phyloP scores from a whole-genome alignment of 2,797 vertebrate species.

The Emys orbicularis region DNA sequence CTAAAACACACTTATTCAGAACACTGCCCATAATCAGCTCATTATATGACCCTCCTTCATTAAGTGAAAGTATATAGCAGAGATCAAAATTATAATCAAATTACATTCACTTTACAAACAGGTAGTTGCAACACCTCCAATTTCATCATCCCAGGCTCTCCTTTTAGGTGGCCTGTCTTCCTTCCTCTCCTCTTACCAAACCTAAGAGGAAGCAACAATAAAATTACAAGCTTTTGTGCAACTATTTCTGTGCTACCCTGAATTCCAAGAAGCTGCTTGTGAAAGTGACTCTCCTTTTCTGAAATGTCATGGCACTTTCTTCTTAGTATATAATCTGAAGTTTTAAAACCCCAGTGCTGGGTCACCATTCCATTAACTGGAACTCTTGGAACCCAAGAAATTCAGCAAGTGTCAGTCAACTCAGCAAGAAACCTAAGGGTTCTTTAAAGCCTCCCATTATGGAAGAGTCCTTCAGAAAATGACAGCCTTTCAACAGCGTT shows the following conservation, averaged over 20 bases:
- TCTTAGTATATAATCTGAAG: accelerated
- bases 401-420: neutral
- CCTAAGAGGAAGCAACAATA: neutral
- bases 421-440: neutral
- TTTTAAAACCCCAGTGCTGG: accelerated
- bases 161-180: neutral
- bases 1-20: neutral
- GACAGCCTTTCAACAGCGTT: neutral
- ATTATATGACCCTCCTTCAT: neutral
- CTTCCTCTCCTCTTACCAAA: neutral
- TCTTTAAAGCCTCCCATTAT: neutral
- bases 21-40: neutral
- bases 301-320: neutral
- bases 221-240: constrained; percentile 12
- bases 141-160: constrained; percentile 10
- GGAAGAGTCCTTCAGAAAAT: accelerated
- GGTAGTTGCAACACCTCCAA: constrained; percentile 27
- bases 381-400: accelerated
- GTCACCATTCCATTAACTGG: neutral
- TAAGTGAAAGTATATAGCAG: neutral
- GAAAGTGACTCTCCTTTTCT: neutral
- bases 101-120: accelerated
- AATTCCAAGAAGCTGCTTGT: neutral
- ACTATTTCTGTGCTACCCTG: neutral
- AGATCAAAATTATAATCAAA: neutral